A percentile compares a stretch with the other conserved stretches of the same genome.
phyloP scores from a whole-genome alignment of 2,888 invertebrate species.

The Cheilosia vernalis region DNA sequence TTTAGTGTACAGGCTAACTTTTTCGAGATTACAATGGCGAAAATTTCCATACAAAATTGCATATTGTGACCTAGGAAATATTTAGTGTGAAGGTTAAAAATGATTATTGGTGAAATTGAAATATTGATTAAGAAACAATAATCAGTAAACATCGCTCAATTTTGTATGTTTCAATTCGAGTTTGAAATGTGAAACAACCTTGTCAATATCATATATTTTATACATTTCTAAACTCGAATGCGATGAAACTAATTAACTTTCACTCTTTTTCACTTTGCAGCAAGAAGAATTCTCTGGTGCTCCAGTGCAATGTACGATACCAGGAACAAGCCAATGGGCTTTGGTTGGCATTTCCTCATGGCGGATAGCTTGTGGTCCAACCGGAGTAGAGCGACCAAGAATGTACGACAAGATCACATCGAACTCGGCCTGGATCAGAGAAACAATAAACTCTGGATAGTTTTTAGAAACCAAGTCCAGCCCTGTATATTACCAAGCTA shows the following conservation, averaged over 20 bases:
- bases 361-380: slow-evolving; percentile 93
- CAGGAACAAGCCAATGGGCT: slow-evolving; percentile 90
- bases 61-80: too few relatives aligned
- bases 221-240: too few relatives aligned
- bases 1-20: too few relatives aligned
- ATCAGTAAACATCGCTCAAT: too few relatives aligned
- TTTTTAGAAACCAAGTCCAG: slow-evolving; percentile 41
- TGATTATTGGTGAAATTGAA: too few relatives aligned
- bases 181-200: too few relatives aligned
- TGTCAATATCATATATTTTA: too few relatives aligned
- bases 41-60: too few relatives aligned
- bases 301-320: slow-evolving; percentile 91
- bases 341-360: slow-evolving; percentile 92
- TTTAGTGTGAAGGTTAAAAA: too few relatives aligned
- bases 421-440: slow-evolving; percentile 93
- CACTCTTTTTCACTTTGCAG: slow-evolving; percentile 83
- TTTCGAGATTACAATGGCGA: too few relatives aligned
- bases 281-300: slow-evolving; percentile 95
- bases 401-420: slow-evolving; percentile 93
- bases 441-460: slow-evolving; percentile 86
- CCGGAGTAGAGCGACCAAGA: slow-evolving; percentile 90
- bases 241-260: background rate
- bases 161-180: too few relatives aligned
- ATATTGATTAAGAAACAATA: too few relatives aligned
- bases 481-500: slow-evolving; percentile 70